Evolutionary conservation across 1,140 invertebrate species (phyloP), one percentile per base, ranked within the genome.

Genomic region (Euglossa dilemma): DNA sequence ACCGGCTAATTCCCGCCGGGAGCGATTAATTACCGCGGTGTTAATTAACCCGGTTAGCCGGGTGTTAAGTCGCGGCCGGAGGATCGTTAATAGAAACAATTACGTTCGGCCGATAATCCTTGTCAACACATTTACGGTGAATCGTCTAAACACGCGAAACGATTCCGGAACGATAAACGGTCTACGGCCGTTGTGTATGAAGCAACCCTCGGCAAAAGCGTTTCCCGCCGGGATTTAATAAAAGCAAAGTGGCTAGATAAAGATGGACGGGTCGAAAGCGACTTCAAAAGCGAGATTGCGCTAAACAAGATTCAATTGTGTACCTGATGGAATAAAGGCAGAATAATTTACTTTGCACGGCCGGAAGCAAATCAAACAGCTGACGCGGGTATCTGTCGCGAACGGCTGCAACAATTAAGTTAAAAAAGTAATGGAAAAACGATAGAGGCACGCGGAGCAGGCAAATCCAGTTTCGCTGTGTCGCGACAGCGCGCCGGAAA

Each of bases 221-320:
- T 5, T 36, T 52, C 47, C 0, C 69, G n/a, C 43, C 52, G 12
- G 18, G 18, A 64, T 80, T 80, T 80, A 64, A 72, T 63, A 61
- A 80, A 72, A 73, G 57, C 57, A 63, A 80, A 73, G 69, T 73
- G 69, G 57, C 25, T 50, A n/a, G 25, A 80, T 73, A 80, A 73
- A 72, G 69, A 73, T 54, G n/a, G 77, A 43, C 67, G 25, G 57
- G 2, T 9, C 57, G 67, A 25, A 79, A 69, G 54, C 43, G 18
- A 36, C 54, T 59, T 79, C 77, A 71, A 79, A 73, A 80, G 69
- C 78, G 69, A 50, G 28, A 61, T 80, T 52, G 14, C 67, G 43
- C 25, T 50, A 61, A 80, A 61, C 67, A 70, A 63, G 47, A 63
- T 80, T 54, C 47, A 45, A 80, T 80, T 80, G 69, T 80, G 23